Percentiles rank a stretch among this genome's conserved stretches.
phyloP scores from a whole-genome alignment of 2,113 vertebrate genomes.

The Paedocypris sp. region DNA sequence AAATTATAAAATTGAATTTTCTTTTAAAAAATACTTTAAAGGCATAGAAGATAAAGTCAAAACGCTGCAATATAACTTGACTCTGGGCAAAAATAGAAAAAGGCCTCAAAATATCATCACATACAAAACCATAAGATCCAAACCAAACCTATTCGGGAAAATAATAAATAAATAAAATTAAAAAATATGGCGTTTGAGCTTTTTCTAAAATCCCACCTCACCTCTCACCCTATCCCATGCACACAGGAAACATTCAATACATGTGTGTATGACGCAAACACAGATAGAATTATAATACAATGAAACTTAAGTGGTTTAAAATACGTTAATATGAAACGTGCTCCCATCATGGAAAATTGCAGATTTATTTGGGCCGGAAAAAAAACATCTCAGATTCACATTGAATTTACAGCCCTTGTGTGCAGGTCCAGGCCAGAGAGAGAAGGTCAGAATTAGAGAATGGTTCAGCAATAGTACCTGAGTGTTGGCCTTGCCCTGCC shows the following conservation, averaged over 20 bases:
- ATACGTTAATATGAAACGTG: background rate
- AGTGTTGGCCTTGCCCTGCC: constrained; percentile 36
- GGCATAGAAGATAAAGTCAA: too few species aligned
- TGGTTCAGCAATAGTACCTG: constrained; percentile 34
- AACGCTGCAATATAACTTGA: too few species aligned
- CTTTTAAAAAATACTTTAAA: too few species aligned
- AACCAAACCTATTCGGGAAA: background rate
- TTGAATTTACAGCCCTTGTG: constrained; percentile 1
- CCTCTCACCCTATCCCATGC: constrained; percentile 13
- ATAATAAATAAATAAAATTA: background rate
- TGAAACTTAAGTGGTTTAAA: background rate
- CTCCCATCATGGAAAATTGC: background rate
- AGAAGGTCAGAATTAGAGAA: constrained; percentile 24
- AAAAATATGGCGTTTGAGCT: background rate
- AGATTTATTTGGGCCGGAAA: background rate
- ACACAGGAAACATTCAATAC: constrained; percentile 1
- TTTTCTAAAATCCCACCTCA: background rate
- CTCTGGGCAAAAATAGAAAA: too few species aligned
- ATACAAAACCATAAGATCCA: too few species aligned
- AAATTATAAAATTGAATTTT: too few species aligned
- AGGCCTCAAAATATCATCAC: too few species aligned
- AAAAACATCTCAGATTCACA: background rate
- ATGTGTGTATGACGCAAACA: background rate
- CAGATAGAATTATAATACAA: background rate
- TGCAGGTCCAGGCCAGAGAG: constrained; percentile 31